phyloP scores from a whole-genome alignment of 2,113 vertebrate species.

The Thymallus thymallus region DNA sequence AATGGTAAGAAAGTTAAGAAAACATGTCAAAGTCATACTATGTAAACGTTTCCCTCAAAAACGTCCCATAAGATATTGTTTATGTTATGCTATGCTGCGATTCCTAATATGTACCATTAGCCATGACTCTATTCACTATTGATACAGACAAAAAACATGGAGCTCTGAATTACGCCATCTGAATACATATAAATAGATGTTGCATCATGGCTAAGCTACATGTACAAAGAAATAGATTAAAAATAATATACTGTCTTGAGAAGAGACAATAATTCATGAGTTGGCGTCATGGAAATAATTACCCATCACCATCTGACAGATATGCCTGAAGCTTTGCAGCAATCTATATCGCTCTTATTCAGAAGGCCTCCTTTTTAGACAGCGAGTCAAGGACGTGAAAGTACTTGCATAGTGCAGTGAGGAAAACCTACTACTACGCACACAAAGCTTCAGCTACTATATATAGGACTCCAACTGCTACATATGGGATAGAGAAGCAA shows the following conservation, averaged over 20 bases:
- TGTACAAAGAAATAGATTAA: no score
- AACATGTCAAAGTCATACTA: slow-evolving; percentile 21
- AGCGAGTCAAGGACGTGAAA: slow-evolving; percentile 25
- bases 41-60: neutral
- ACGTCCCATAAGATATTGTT: slow-evolving; percentile 12
- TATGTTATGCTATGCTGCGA: neutral
- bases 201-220: neutral
- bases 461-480: no score
- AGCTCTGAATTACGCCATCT: neutral
- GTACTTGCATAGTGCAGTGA: slow-evolving; percentile 58
- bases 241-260: no score
- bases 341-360: slow-evolving; percentile 36
- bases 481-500: slow-evolving; percentile 17
- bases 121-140: no score
- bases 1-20: slow-evolving; percentile 10
- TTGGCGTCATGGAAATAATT: slow-evolving; percentile 11
- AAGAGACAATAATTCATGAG: neutral
- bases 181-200: neutral
- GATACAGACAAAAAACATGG: no score
- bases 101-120: neutral
- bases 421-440: slow-evolving; percentile 28
- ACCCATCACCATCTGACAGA: neutral
- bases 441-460: slow-evolving; percentile 24
- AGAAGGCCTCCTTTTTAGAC: slow-evolving; percentile 54
- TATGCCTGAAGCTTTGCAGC: slow-evolving; percentile 38